Percentiles rank a stretch among this genome's conserved stretches.
Evolutionary conservation across 2,797 vertebrate species (phyloP).

Genomic region (Echiichthys vipera): DNA sequence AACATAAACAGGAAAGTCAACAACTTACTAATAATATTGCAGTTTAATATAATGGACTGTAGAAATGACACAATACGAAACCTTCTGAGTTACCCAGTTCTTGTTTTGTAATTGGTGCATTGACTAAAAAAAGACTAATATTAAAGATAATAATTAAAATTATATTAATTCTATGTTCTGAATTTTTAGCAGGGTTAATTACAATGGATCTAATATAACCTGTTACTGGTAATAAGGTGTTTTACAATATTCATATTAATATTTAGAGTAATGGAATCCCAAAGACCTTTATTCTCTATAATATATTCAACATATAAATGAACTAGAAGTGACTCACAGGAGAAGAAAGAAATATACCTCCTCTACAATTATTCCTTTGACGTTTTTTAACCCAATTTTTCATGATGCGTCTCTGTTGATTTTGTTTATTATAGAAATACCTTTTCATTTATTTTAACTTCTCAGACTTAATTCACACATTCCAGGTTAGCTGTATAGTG

Average conservation of each 20-base stretch:
- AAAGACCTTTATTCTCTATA: neutral
- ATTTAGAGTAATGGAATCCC: neutral
- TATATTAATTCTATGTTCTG: too few species aligned
- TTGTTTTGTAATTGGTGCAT: neutral
- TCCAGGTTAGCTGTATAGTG: neutral
- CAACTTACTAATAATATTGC: constrained; percentile 22
- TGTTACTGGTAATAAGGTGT: neutral
- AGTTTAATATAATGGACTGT: constrained; percentile 26
- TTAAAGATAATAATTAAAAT: too few species aligned
- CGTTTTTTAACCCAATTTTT: neutral
- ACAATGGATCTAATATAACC: neutral
- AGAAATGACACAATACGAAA: constrained; percentile 8
- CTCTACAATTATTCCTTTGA: neutral
- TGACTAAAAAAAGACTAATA: neutral
- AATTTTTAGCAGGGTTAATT: neutral
- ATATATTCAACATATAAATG: neutral
- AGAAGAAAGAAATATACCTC: neutral
- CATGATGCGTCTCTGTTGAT: neutral
- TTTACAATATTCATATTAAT: neutral
- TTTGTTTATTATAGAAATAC: neutral
- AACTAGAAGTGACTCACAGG: neutral
- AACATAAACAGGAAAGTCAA: constrained; percentile 36
- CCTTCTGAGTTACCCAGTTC: neutral
- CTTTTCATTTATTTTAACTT: neutral
- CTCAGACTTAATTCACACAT: neutral